phyloP scores from a whole-genome alignment of 2,113 vertebrate species.

The Apteryx owenii region DNA sequence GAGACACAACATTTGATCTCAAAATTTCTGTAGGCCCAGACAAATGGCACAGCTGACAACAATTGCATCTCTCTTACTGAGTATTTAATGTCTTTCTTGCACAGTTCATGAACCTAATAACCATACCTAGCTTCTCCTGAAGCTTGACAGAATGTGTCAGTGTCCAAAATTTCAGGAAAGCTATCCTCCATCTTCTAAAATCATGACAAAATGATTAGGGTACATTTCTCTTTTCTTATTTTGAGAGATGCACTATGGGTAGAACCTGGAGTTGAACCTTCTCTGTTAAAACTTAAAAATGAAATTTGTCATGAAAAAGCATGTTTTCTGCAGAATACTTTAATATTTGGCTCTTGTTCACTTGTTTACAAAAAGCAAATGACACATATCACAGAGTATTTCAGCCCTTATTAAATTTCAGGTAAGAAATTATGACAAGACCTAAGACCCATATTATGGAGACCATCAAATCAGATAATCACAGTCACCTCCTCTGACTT shows the following conservation, averaged over 20 bases:
- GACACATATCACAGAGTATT: not conserved
- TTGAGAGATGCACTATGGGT: not conserved
- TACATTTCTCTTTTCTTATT: not conserved
- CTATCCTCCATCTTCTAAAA: not conserved
- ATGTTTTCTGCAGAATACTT: not conserved
- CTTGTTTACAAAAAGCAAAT: not conserved
- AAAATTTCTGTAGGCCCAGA: conserved; percentile 47
- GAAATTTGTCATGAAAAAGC: not conserved
- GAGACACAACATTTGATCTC: conserved; percentile 66
- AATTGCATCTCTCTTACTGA: conserved; percentile 53
- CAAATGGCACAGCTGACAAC: conserved; percentile 42
- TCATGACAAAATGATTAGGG: not conserved
- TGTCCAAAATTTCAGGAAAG: not conserved
- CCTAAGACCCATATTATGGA: not conserved
- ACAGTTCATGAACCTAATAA: conserved; percentile 68
- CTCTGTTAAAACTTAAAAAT: not conserved
- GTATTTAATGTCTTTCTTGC: conserved; percentile 52
- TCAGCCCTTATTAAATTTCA: not conserved
- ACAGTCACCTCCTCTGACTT: not conserved
- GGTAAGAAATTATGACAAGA: not conserved
- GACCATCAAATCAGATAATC: not conserved
- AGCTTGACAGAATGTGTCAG: not conserved
- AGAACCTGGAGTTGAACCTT: not conserved
- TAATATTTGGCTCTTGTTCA: no score
- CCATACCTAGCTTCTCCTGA: conserved; percentile 15